Percentiles rank a stretch among this genome's conserved stretches.
phyloP scores from a whole-genome alignment of 2,888 invertebrate species.

The Eueremaeus valkanovi region DNA sequence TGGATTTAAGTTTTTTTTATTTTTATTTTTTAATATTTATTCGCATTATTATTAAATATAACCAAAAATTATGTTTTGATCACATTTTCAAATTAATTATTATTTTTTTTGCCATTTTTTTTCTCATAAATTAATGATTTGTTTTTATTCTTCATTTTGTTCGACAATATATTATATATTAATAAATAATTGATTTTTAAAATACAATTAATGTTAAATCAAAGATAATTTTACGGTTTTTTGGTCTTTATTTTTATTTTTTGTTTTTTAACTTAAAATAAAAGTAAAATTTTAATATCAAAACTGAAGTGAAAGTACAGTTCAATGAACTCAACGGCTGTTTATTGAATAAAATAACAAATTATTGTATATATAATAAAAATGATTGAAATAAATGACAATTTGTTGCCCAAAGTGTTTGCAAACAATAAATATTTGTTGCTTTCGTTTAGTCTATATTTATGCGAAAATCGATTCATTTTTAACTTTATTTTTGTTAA shows the following conservation, averaged over 20 bases:
- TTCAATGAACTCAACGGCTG: neutral
- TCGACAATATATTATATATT: too few relatives aligned
- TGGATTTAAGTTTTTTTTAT: too few relatives aligned
- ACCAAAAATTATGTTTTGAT: too few relatives aligned
- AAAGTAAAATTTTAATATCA: neutral
- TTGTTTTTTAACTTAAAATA: neutral
- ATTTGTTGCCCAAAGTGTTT: neutral
- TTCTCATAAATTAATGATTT: too few relatives aligned
- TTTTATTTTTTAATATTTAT: slow-evolving; percentile 10
- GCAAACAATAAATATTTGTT: neutral
- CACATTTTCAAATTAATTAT: too few relatives aligned
- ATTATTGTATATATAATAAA: neutral
- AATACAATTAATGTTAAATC: neutral
- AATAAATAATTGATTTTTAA: too few relatives aligned
- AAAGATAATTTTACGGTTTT: neutral
- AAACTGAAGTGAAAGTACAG: neutral
- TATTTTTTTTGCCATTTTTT: too few relatives aligned
- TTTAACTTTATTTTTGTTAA: slow-evolving; percentile 1
- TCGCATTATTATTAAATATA: too few relatives aligned
- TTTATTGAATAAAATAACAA: too few relatives aligned
- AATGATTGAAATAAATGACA: neutral
- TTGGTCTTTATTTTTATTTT: neutral
- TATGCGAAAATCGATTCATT: neutral
- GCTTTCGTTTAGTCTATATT: too few relatives aligned
- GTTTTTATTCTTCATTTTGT: too few relatives aligned